These are phyloP conservation scores for Chunga burmeisteri DNA, from an alignment of 2,113 vertebrate genomes.

Conservation along the genomic window DNA sequence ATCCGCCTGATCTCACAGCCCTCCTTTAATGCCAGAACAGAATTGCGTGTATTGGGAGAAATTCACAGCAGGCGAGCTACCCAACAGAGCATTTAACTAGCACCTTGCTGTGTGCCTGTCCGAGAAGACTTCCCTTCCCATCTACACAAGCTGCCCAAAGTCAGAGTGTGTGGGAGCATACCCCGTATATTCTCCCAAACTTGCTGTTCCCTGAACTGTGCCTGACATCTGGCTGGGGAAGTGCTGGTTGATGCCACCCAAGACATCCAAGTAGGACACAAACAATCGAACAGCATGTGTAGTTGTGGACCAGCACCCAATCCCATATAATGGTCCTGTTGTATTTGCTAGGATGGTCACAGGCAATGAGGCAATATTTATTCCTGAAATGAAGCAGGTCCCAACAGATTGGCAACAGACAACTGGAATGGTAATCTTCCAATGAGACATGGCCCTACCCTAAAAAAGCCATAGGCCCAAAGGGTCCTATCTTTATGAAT, in stretches of 20 bases:
- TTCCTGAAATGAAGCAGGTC: background rate
- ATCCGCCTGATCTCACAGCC: background rate
- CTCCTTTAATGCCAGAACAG: background rate
- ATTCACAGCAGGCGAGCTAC: background rate
- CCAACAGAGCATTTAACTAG: background rate
- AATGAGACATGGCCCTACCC: background rate
- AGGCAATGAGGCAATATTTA: background rate
- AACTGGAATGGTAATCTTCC: background rate
- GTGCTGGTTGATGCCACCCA: background rate
- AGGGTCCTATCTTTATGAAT: background rate
- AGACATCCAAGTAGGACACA: background rate
- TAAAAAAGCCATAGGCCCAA: background rate
- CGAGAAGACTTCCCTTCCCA: background rate
- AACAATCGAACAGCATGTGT: rapidly evolving
- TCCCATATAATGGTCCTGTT: background rate
- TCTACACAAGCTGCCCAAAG: background rate
- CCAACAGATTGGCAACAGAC: background rate
- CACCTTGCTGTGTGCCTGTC: background rate
- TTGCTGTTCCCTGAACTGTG: background rate
- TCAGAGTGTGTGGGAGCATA: background rate
- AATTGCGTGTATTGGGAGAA: background rate
- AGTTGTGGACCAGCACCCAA: background rate
- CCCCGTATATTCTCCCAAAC: background rate
- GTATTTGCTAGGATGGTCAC: background rate
- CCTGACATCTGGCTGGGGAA: background rate